Percentiles rank a stretch among this genome's conserved stretches.
These are phyloP conservation scores for Festucalex cinctus DNA, from an alignment of 2,113 vertebrate species.

Conservation along the genomic window DNA sequence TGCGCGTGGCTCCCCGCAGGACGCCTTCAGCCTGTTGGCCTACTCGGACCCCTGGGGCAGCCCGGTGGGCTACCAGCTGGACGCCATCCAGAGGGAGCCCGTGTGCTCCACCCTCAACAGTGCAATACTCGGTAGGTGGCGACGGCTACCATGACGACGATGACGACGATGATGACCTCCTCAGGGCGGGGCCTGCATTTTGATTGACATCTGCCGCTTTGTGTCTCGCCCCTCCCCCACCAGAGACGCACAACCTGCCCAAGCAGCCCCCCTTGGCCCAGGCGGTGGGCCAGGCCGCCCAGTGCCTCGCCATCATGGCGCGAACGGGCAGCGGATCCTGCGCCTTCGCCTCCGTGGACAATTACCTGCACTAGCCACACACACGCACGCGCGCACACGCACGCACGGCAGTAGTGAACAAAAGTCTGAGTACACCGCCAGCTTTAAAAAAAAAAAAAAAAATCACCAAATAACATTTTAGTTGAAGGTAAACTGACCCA, in stretches of 20 bases:
- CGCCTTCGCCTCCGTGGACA: conserved; percentile 94
- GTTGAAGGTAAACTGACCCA: too few relatives aligned
- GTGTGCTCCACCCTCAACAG: conserved; percentile 98
- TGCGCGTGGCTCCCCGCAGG: conserved; percentile 63
- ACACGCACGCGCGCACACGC: neutral
- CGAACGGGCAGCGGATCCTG: conserved; percentile 93
- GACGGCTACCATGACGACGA: too few relatives aligned
- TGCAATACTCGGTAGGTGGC: conserved; percentile 99
- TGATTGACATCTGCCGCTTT: neutral
- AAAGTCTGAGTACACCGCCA: neutral
- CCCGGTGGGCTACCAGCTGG: conserved; percentile 95
- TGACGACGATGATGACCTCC: too few relatives aligned
- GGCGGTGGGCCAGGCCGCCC: conserved; percentile 91
- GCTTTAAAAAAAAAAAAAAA: too few relatives aligned
- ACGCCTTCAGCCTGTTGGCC: conserved; percentile 95
- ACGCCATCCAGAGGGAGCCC: conserved; percentile 94
- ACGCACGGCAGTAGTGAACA: conserved; percentile 8
- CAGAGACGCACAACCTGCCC: conserved; percentile 98
- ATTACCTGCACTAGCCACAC: conserved; percentile 89
- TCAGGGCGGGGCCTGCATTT: neutral
- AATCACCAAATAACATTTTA: too few relatives aligned
- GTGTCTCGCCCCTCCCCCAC: neutral
- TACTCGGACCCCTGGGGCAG: conserved; percentile 98
- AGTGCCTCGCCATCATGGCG: conserved; percentile 97
- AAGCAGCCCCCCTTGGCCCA: conserved; percentile 97